These are phyloP conservation scores for Nycteola revayana DNA, from an alignment of 2,888 invertebrate species.

Conservation along the genomic window DNA sequence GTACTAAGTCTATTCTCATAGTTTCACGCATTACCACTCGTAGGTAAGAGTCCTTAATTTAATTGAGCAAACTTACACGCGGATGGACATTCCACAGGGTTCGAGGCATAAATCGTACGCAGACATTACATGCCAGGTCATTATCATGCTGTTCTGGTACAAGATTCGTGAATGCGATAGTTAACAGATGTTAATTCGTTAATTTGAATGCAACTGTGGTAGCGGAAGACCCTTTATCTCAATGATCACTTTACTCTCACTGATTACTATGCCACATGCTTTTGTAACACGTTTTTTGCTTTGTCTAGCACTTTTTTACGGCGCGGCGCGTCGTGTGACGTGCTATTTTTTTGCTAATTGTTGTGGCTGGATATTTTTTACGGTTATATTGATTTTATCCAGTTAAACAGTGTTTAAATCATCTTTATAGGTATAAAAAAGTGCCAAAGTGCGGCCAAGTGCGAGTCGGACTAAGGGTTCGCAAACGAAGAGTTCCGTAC, in stretches of 20 bases:
- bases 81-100: slow-evolving; percentile 27
- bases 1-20: too few relatives aligned
- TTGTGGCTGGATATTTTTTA: too few relatives aligned
- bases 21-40: too few relatives aligned
- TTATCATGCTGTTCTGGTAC: slow-evolving; percentile 27
- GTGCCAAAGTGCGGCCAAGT: too few relatives aligned
- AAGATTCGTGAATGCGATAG: slow-evolving; percentile 35
- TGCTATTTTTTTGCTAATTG: too few relatives aligned
- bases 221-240: slow-evolving; percentile 18
- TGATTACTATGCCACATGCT: slow-evolving; percentile 18
- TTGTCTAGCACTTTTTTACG: too few relatives aligned
- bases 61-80: slow-evolving; percentile 27
- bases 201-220: slow-evolving; percentile 31
- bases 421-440: too few relatives aligned
- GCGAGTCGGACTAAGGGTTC: too few relatives aligned
- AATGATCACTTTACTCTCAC: slow-evolving; percentile 20
- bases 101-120: slow-evolving; percentile 2
- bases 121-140: slow-evolving; percentile 8
- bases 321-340: too few relatives aligned
- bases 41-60: slow-evolving; percentile 23
- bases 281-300: slow-evolving; percentile 1
- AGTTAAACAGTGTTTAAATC: too few relatives aligned
- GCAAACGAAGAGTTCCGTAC: too few relatives aligned
- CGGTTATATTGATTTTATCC: too few relatives aligned
- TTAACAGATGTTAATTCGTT: slow-evolving; percentile 32